A percentile compares a stretch with the other conserved stretches of the same genome.
phyloP scores from a whole-genome alignment of 2,888 invertebrate genomes.

The Alviniconcha strummeri region DNA sequence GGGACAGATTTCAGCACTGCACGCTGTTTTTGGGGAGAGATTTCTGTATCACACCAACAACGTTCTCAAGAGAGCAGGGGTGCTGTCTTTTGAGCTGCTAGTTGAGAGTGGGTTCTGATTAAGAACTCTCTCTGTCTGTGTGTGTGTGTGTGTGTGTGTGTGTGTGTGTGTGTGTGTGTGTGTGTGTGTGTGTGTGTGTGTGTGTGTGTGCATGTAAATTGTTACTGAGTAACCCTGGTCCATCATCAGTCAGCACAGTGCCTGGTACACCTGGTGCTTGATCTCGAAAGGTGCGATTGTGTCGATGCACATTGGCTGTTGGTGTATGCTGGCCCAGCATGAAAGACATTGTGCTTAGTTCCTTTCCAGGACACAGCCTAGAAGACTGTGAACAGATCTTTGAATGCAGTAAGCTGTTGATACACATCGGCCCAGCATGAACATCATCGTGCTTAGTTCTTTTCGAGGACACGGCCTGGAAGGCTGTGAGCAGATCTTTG shows the following conservation, averaged over 20 bases:
- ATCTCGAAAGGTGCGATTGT: background rate
- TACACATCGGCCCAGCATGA: no score
- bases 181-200: background rate
- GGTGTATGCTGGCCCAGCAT: background rate
- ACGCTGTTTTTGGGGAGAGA: background rate
- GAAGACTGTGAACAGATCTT: background rate
- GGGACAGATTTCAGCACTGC: background rate
- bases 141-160: background rate
- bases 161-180: conserved; percentile 3
- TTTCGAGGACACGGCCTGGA: no score
- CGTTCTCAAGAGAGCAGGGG: background rate
- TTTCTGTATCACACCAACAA: background rate
- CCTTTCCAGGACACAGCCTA: background rate
- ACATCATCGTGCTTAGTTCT: no score
- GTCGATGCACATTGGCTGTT: background rate
- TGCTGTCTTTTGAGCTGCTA: background rate
- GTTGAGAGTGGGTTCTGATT: background rate
- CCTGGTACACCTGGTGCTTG: background rate
- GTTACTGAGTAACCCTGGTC: no score
- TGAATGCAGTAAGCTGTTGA: no score
- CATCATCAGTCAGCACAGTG: background rate
- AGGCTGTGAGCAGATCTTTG: no score
- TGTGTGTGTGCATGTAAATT: background rate
- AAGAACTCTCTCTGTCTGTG: background rate
- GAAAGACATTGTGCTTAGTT: no score